Base-by-base conservation (phyloP, 2,113 vertebrate genomes). In the Uria lomvia region DNA sequence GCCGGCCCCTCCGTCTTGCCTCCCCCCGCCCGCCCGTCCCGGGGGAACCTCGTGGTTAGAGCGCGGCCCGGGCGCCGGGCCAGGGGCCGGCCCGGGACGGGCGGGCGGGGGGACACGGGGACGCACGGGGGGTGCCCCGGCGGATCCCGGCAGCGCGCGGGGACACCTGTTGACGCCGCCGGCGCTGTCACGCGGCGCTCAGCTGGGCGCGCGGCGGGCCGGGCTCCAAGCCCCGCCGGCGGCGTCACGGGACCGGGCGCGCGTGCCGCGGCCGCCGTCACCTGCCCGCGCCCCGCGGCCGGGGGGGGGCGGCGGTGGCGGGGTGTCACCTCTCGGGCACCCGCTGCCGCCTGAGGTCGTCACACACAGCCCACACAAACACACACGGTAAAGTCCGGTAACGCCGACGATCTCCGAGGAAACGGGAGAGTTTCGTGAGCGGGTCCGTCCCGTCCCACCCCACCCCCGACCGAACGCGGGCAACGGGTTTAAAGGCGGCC, bases 201-300 rank as follows among this genome's bases (percentile, higher is more conserved):
- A 94, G 89, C 94, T 56, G 92, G 66, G 83, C 81, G 85, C 65
- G 68, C 59, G 67, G n/a, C 59, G n/a, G 58, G 76, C 12, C 50
- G 67, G 19, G 50, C 40, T 32, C 75, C 49, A 27, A 7, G 49
- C 34, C 40, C n/a, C 43, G 50, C 58, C 12, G 42, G 60, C 60
- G 38, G 26, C 29, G 67, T 94, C 94, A 96, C 89, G 86, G 82
- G 92, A 94, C 86, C 58, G 63, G 50, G 83, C 72, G 90, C 90
- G 86, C 90, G 92, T 87, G 90, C 73, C 40, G 59, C 43, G 1
- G 43, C 29, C 22, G 72, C 86, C 15, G 83, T 88, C 91, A 93
- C 88, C 94, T 80, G 88, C 91, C 77, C 49, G 50, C 29, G 67
- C 3, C 6, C 24, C 50, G 26, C 23, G 27, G 45, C 26, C 40